Evolutionary conservation across 2,797 vertebrate genomes (phyloP).

Genomic region (Rousettus madagascariensis): DNA sequence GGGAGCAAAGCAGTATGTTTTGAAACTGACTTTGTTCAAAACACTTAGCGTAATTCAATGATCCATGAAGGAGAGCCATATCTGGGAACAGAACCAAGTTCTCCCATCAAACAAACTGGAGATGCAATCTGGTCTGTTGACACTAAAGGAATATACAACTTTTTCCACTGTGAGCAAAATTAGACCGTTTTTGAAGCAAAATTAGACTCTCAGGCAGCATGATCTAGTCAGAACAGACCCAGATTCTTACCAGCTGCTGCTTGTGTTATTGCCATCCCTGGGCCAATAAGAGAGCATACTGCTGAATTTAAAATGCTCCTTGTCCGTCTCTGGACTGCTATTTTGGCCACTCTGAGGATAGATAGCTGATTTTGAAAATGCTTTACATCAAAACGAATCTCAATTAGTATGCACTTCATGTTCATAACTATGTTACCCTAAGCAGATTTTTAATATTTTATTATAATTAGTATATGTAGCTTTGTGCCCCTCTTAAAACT

Average conservation of each 20-base stretch:
- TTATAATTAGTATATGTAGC: conserved; percentile 74
- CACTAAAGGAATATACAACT: conserved; percentile 77
- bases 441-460: conserved; percentile 80
- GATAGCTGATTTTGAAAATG: conserved; percentile 73
- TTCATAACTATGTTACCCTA: conserved; percentile 72
- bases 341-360: conserved; percentile 77
- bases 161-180: conserved; percentile 79
- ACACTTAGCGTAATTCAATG: conserved; percentile 72
- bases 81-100: conserved; percentile 79
- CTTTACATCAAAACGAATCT: conserved; percentile 69
- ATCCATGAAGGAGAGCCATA: conserved; percentile 77
- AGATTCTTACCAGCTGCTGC: conserved; percentile 76
- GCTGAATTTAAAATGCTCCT: conserved; percentile 77
- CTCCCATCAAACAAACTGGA: conserved; percentile 77
- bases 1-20: conserved; percentile 58
- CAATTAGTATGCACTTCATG: conserved; percentile 74
- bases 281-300: conserved; percentile 78
- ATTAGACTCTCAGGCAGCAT: conserved; percentile 78
- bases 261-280: conserved; percentile 66
- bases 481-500: conserved; percentile 72
- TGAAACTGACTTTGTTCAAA: conserved; percentile 72
- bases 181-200: conserved; percentile 75
- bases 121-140: conserved; percentile 78
- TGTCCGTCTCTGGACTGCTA: conserved; percentile 76
- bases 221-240: conserved; percentile 77